A percentile compares a stretch with the other conserved stretches of the same genome.
phyloP scores from a whole-genome alignment of 30 jellyfish, hydroid and myxozoan genomes.

The Nemopilema nomurai region DNA sequence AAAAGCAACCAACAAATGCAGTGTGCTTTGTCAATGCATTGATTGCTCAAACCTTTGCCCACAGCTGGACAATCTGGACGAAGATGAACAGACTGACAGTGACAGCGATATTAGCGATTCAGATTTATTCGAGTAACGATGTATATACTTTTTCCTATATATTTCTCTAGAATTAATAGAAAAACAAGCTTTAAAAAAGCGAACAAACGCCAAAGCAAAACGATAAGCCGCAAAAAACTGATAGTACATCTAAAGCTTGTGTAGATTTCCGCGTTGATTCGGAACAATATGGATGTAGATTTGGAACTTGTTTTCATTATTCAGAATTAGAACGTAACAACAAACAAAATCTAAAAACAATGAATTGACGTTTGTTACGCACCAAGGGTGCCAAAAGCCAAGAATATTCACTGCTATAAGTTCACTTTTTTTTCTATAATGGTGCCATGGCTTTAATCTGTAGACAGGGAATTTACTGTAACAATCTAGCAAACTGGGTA shows the following conservation, averaged over 20 bases:
- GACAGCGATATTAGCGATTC: background rate
- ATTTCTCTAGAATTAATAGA: background rate
- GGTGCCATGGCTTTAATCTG: background rate
- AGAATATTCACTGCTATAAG: background rate
- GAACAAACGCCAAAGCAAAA: background rate
- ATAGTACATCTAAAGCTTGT: background rate
- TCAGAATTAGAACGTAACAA: background rate
- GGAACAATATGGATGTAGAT: background rate
- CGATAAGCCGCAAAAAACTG: background rate
- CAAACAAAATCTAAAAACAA: background rate
- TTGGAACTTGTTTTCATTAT: background rate
- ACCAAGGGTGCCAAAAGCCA: background rate
- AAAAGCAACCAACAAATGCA: slow-evolving; percentile 40
- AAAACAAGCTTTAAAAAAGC: background rate
- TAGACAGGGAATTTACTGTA: too few species aligned
- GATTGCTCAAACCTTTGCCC: slow-evolving; percentile 36
- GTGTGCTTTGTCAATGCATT: slow-evolving; percentile 54
- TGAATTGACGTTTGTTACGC: background rate
- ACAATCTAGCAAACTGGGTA: too few species aligned
- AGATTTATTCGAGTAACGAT: background rate
- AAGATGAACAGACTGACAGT: background rate
- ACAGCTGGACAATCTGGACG: background rate
- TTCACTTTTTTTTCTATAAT: background rate
- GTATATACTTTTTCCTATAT: background rate
- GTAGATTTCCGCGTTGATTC: background rate